These are phyloP conservation scores for Melieria omissa DNA, from an alignment of 2,888 invertebrate species.

Conservation along the genomic window DNA sequence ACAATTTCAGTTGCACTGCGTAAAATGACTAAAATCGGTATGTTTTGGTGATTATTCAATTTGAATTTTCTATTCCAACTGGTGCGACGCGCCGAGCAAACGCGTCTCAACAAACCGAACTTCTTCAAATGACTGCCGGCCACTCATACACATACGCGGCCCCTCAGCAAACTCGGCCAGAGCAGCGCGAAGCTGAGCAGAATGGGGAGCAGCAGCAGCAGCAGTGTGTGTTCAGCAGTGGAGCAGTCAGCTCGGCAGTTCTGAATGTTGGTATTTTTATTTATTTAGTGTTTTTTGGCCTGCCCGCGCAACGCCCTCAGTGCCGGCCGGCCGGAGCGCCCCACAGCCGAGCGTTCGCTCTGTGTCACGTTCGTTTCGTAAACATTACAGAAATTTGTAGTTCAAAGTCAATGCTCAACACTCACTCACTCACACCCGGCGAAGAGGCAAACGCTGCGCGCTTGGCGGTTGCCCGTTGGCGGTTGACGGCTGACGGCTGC, in stretches of 20 bases:
- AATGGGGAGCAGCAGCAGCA: neutral
- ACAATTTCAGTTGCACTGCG: too few species aligned
- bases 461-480: neutral
- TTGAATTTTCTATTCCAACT: too few species aligned
- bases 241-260: neutral
- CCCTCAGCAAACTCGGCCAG: neutral
- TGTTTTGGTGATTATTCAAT: too few species aligned
- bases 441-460: neutral
- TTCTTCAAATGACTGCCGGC: slow-evolving; percentile 56
- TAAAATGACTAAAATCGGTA: too few species aligned
- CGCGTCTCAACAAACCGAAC: slow-evolving; percentile 45
- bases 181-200: neutral
- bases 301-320: slow-evolving; percentile 3
- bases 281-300: slow-evolving; percentile 24
- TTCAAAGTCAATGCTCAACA: slow-evolving; percentile 56
- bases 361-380: slow-evolving; percentile 58
- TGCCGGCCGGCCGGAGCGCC: neutral
- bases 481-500: too few species aligned
- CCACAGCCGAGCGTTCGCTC: slow-evolving; percentile 46
- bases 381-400: slow-evolving; percentile 51
- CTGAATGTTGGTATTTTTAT: slow-evolving; percentile 1
- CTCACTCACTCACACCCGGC: slow-evolving; percentile 18
- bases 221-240: neutral
- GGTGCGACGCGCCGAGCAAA: slow-evolving; percentile 23
- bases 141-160: slow-evolving; percentile 17